Percentiles rank a stretch among this genome's conserved stretches.
Evolutionary conservation across 2,113 vertebrate species (phyloP).

Genomic region (Prunella himalayana): DNA sequence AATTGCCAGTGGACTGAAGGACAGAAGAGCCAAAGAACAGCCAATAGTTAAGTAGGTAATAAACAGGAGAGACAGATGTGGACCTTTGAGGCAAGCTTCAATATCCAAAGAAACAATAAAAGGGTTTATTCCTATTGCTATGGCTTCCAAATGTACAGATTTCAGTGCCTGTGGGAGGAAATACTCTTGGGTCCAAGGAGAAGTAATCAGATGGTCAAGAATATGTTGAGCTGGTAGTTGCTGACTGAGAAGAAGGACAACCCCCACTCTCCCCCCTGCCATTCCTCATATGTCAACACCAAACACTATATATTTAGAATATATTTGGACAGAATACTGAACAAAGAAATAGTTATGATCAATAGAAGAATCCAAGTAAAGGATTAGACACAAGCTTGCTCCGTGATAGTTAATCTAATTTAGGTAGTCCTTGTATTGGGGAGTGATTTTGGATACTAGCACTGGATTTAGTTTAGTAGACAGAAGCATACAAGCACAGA

Average conservation of each 20-base stretch:
- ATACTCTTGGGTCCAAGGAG: not conserved
- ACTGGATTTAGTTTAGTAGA: not conserved
- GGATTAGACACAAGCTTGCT: not conserved
- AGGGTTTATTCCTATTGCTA: not conserved
- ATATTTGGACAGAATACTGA: not conserved
- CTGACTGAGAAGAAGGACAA: not conserved
- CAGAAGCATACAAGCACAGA: not conserved
- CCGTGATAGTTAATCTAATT: not conserved
- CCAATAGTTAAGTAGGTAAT: not conserved
- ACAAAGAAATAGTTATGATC: not conserved
- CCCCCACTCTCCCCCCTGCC: not conserved
- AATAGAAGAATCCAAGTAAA: not conserved
- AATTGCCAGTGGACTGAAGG: conserved; percentile 38
- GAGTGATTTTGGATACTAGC: not conserved
- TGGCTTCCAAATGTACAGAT: not conserved
- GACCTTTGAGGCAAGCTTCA: not conserved
- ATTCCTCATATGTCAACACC: not conserved
- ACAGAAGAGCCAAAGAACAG: not conserved
- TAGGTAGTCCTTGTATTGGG: not conserved
- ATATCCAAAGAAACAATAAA: not conserved
- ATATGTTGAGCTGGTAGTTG: not conserved
- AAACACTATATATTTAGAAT: not conserved
- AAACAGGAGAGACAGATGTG: not conserved
- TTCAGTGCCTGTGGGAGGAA: not conserved
- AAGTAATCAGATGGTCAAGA: not conserved